phyloP scores from a whole-genome alignment of 1,140 invertebrate genomes.

The Calosoma granatense region DNA sequence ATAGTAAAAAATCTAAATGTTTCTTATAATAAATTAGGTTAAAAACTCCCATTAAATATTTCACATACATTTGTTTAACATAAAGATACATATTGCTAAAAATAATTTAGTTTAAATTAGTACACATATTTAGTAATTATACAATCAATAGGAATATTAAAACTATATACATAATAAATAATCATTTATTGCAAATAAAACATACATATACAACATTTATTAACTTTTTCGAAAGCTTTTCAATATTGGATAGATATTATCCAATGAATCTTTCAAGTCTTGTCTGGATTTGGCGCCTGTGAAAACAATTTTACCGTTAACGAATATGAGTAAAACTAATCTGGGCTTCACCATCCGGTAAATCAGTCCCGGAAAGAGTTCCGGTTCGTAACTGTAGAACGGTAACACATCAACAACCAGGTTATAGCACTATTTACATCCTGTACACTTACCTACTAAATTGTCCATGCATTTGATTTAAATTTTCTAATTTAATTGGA shows the following conservation, averaged over 20 bases:
- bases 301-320: constrained; percentile 94
- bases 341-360: constrained; percentile 95
- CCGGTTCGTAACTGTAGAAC: constrained; percentile 64
- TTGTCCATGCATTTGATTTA: constrained; percentile 89
- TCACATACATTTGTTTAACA: no score
- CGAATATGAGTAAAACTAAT: constrained; percentile 93
- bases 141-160: no score
- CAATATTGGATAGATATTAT: constrained; percentile 93
- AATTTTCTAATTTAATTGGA: constrained; percentile 90
- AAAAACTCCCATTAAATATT: no score
- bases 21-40: no score
- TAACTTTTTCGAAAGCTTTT: constrained; percentile 87
- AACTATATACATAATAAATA: no score
- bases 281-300: constrained; percentile 89
- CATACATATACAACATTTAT: no score
- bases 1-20: no score
- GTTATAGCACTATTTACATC: constrained; percentile 36
- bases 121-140: no score
- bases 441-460: constrained; percentile 73
- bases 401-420: background rate
- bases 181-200: no score
- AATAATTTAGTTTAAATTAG: no score
- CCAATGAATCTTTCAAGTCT: constrained; percentile 91
- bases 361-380: constrained; percentile 93
- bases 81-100: no score